Evolutionary conservation across 2,888 invertebrate genomes (phyloP), one percentile per base, ranked within the genome.

Genomic region (Anaspis maculata): DNA sequence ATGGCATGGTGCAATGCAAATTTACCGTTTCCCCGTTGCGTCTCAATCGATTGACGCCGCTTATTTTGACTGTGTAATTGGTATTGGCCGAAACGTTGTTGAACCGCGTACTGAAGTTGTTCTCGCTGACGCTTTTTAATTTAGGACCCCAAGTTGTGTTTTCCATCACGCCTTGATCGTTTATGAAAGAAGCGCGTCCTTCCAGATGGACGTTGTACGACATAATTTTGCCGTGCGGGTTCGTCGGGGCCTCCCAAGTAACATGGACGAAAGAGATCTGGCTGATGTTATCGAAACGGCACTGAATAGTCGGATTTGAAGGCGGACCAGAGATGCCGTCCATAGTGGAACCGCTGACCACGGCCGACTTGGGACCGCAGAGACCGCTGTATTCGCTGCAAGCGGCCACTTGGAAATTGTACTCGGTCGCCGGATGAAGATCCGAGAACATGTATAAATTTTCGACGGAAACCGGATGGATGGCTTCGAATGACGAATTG

Each of bases 291-390:
- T 77, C 75, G 51, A 73, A 75, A 44, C 68, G 68, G 56, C 89
- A 89, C n/a, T 69, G 64, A 1, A 83, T 72, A 3, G 67, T 63
- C 0, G 86, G 71, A 55, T 83, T 76, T 41, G 73, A 72, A 0
- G 88, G 88, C 35, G 79, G 75, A 25, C 82, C 79, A 1, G 88
- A 78, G 9, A 76, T 77, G 2, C 89, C 90, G 59, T 89, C 89
- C 67, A 86, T 72, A 1, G 90, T 90, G 0, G 83, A 83, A 0
- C 85, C 89, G 55, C 82, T 80, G 42, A 85, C 82, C 47, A 76
- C 70, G 16, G 74, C 70, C 0, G 89, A 89, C 80, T 83, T 84
- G 7, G 77, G 72, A 1, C 88, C 86, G 57, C 90, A 91, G 23
- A 71, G 66, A 45, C 73, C 72, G 0, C 82, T 83, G 51, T 78